Percentiles rank a stretch among this genome's conserved stretches.
Conservation (phyloP, 2,888 invertebrate genomes). For the Thera britannica region DNA sequence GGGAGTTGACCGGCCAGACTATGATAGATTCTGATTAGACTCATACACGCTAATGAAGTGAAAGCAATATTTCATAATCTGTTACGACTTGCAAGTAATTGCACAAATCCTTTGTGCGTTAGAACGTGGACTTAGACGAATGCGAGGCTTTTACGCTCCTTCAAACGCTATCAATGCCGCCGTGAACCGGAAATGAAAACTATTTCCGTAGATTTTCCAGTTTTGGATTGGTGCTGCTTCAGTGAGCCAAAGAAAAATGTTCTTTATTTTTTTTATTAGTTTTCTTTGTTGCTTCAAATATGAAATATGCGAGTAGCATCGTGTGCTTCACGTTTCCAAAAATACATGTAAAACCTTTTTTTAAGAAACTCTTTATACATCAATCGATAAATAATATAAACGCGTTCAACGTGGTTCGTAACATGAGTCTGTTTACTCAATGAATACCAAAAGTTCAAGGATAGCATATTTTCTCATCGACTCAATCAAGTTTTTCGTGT, state of each 20-base stretch:
- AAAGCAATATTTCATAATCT: conserved; percentile 44
- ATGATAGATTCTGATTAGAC: conserved; percentile 56
- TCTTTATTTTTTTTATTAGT: no score
- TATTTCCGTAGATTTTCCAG: not conserved
- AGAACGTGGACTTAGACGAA: conserved; percentile 44
- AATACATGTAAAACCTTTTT: no score
- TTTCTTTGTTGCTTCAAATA: no score
- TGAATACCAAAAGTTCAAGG: conserved; percentile 14
- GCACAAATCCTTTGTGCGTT: conserved; percentile 36
- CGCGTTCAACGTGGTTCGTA: not conserved
- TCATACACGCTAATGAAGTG: conserved; percentile 47
- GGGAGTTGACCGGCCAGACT: conserved; percentile 36
- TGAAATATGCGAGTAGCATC: no score
- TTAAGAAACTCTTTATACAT: not conserved
- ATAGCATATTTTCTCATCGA: conserved; percentile 10
- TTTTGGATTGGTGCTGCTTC: not conserved
- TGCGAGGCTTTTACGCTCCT: conserved; percentile 29
- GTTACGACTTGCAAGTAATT: conserved; percentile 43
- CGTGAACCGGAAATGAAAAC: conserved; percentile 8
- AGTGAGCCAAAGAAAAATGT: no score
- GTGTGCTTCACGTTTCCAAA: no score
- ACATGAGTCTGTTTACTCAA: not conserved
- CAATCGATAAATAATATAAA: not conserved
- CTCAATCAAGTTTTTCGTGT: conserved; percentile 13
- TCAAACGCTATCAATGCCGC: conserved; percentile 8